Evolutionary conservation across 92 coral and sea anemone species (phyloP), one percentile per base, ranked within the genome.

Genomic region (Diadumene lineata): DNA sequence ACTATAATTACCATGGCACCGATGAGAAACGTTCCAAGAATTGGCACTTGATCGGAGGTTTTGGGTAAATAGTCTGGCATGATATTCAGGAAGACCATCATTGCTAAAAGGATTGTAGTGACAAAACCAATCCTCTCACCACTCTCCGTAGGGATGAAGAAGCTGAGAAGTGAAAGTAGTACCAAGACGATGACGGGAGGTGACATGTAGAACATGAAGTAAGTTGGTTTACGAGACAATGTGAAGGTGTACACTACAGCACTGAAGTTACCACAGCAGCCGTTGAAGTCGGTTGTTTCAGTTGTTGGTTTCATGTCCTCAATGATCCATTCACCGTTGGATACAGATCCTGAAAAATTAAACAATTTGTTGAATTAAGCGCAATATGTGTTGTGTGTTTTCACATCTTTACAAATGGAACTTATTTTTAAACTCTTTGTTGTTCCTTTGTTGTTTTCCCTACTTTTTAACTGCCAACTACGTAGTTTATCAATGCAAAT

Each of bases 81-180:
- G 53, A 89, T 56, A n/a, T 86, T 71, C 56, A 89, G 78, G 43
- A 89, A 89, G 27, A 89, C 93, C 34, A 79, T 89, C 88, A 85
- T 66, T 50, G 90, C 90, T 1, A 89, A 69, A 16, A 89, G 90
- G 1, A 89, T 72, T 9, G 93, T 89, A 19, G 90, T 89, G 43
- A 89, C 88, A 62, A 89, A 89, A 1, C 90, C 90, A 30, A 89
- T 75, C 46, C 93, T 79, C 34, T 89, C 93, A 19, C 93, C 93
- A 43, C 90, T 85, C 38, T 89, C 85, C 24, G 86, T 68, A 29
- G 89, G 93, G 46, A 89, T 79, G 30, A 81, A 72, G 80, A 89
- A 89, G 60, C 90, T 85, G 29, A 69, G 50, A 2, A 89, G 71
- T 25, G 90, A 68, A 25, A 89, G 48, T 31, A 74, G 9, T 18